phyloP scores from a whole-genome alignment of 2,888 invertebrate species.

The Psylliodes chrysocephalus region DNA sequence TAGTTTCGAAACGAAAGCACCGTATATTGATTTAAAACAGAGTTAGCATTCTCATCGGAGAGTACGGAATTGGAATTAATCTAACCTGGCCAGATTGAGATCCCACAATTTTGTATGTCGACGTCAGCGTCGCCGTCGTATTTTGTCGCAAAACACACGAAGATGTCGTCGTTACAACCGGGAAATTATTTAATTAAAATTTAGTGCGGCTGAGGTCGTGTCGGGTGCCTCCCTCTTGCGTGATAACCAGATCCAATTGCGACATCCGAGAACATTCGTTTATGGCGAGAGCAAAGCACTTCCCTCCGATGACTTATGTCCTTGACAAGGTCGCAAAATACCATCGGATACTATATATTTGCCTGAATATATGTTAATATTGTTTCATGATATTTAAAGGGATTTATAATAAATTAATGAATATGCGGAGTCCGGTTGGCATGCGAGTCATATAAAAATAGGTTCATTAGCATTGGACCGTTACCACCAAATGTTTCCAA shows the following conservation, averaged over 20 bases:
- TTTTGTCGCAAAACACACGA: conserved; percentile 23
- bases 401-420: too few relatives aligned
- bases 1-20: too few relatives aligned
- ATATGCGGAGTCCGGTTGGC: too few relatives aligned
- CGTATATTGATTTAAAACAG: neutral
- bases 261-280: conserved; percentile 39
- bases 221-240: conserved; percentile 40
- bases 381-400: too few relatives aligned
- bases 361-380: neutral
- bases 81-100: conserved; percentile 8
- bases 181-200: conserved; percentile 49
- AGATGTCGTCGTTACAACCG: conserved; percentile 32
- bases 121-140: neutral
- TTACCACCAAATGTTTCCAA: too few relatives aligned
- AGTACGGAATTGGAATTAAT: neutral
- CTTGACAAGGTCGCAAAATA: conserved; percentile 12
- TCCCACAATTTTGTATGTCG: neutral
- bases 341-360: neutral
- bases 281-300: conserved; percentile 19
- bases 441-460: too few relatives aligned
- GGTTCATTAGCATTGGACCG: too few relatives aligned
- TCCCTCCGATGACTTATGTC: conserved; percentile 17
- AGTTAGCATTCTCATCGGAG: neutral
- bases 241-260: conserved; percentile 42
- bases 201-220: conserved; percentile 40